Base-by-base conservation (phyloP, 2,888 invertebrate species). In the Watsonalla cultraria region DNA sequence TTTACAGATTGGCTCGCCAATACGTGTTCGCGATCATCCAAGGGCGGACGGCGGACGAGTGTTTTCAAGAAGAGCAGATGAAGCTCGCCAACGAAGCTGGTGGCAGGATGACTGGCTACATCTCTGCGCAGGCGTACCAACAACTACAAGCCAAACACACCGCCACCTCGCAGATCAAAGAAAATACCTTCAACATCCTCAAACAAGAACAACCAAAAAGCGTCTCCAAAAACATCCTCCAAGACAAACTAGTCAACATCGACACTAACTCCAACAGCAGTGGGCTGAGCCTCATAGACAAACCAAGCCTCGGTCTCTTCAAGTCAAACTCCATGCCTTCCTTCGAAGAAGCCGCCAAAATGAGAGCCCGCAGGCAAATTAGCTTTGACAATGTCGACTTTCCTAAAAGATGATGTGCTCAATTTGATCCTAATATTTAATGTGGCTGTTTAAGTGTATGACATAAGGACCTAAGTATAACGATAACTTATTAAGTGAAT, bases 11-110 rank as follows among this genome's bases (percentile, higher is more conserved):
- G 52, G 93, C 95, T 0, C 92, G 93, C 42, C 92, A 92, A 59
- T 93, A 94, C 76, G 93, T 92, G 0, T 94, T 90, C 66, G 90
- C 92, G 0, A 94, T 94, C 11, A 92, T 93, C 56, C 92, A 92
- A 70, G 94, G 94, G 0, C 93, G 92, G 62, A 85, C 92, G 0
- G 91, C 93, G 2, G 94, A 94, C 46, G 94, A 94, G 51, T 93
- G 94, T 56, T 88, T 91, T 62, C 83, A 86, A 55, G 91, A 91
- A 45, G 91, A 91, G 62, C 83, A 87, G 54, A 65, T 71, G 34
- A 86, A 80, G 60, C 68, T 80, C 56, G 75, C 83, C 45, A 82
- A 72, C 59, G 85, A 83, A 71, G 62, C 72, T 7, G 79, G 68
- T 60, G 71, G 45, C 57, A 88, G 84, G 64, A 59, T 92, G 0